These are phyloP conservation scores for Haemorhous mexicanus DNA, from an alignment of 2,113 vertebrate genomes.

Conservation along the genomic window DNA sequence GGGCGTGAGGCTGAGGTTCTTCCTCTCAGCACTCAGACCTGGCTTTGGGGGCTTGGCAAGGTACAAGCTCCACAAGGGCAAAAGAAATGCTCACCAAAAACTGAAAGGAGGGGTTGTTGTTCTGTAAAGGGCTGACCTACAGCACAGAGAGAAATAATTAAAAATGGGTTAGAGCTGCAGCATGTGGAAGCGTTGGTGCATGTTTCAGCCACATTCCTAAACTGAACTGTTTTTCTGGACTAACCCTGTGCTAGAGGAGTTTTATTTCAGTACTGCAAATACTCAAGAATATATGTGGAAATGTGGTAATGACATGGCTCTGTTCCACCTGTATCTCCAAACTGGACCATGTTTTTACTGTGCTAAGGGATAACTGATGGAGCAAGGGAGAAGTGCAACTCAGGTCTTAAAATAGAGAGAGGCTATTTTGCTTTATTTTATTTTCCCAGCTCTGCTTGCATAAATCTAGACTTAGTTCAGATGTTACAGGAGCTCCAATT, in stretches of 20 bases:
- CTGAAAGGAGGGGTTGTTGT: neutral
- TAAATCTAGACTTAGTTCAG: slow-evolving; percentile 40
- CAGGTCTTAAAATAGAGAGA: slow-evolving; percentile 21
- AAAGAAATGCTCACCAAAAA: neutral
- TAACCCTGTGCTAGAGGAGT: neutral
- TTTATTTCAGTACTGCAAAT: slow-evolving; percentile 14
- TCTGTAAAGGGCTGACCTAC: neutral
- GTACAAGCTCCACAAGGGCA: neutral
- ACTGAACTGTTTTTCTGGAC: neutral
- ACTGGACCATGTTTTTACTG: neutral
- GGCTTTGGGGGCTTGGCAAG: neutral
- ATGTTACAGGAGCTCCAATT: neutral
- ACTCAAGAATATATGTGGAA: slow-evolving; percentile 10
- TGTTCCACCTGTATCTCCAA: slow-evolving; percentile 9
- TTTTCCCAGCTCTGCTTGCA: neutral
- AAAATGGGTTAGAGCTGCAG: neutral
- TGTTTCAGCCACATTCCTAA: neutral
- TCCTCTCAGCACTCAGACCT: neutral
- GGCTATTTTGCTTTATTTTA: neutral
- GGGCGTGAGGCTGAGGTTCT: neutral
- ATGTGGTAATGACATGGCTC: slow-evolving; percentile 30
- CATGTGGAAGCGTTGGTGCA: neutral
- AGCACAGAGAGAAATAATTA: neutral
- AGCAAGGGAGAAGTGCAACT: neutral
- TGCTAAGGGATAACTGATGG: slow-evolving; percentile 11